A percentile compares a stretch with the other conserved stretches of the same genome.
These are phyloP conservation scores for Poeciliopsis gracilis DNA, from an alignment of 2,797 vertebrate species.

Conservation along the genomic window DNA sequence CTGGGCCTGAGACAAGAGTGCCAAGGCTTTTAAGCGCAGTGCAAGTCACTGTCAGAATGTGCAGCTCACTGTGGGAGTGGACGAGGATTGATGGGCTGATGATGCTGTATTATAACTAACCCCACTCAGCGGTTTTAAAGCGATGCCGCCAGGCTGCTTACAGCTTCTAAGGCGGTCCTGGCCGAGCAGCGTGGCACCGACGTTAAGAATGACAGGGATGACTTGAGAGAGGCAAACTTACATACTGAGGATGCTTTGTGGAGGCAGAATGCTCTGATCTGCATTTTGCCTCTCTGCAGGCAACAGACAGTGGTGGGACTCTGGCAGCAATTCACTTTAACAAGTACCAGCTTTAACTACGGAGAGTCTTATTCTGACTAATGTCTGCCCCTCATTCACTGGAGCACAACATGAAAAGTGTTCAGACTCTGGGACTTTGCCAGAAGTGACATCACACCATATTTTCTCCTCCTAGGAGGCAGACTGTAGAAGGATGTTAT, in stretches of 20 bases:
- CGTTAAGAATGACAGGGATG: constrained; percentile 35
- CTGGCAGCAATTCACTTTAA: constrained; percentile 74
- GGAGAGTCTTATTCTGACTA: constrained; percentile 86
- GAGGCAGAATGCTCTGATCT: constrained; percentile 53
- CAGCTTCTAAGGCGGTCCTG: constrained; percentile 36
- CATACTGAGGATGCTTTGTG: constrained; percentile 51
- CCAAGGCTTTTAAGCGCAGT: constrained; percentile 72
- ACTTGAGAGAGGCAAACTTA: constrained; percentile 34
- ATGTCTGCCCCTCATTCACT: constrained; percentile 87
- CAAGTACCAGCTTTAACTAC: constrained; percentile 82
- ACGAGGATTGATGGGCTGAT: constrained; percentile 72
- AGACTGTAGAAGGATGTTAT: constrained; percentile 54
- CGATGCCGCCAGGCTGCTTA: constrained; percentile 43
- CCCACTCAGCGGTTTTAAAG: constrained; percentile 64
- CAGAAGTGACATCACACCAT: constrained; percentile 85
- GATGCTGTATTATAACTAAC: constrained; percentile 73
- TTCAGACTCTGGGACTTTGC: constrained; percentile 79
- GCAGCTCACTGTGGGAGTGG: constrained; percentile 56
- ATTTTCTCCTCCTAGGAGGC: constrained; percentile 69
- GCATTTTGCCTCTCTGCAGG: constrained; percentile 58
- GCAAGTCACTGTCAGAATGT: constrained; percentile 52
- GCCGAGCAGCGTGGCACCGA: constrained; percentile 31
- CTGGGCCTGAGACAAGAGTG: constrained; percentile 47
- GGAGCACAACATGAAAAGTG: constrained; percentile 78
- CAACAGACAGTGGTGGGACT: constrained; percentile 51